These are phyloP conservation scores for Platyrinchus mystaceus DNA, from an alignment of 2,797 vertebrate species.

Conservation along the genomic window DNA sequence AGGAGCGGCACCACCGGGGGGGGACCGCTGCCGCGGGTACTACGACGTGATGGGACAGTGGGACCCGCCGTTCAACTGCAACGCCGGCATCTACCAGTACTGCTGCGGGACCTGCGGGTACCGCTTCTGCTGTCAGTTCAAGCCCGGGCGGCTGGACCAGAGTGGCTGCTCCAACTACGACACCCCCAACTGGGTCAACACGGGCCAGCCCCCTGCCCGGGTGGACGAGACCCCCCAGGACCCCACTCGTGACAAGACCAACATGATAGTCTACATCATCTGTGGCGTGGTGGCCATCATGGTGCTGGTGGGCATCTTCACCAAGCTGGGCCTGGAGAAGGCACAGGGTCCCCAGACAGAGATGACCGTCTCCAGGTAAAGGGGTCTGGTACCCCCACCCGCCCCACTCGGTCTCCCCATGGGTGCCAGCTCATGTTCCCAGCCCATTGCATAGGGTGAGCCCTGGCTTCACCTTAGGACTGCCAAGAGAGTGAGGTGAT, in stretches of 20 bases:
- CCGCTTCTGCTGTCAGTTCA: constrained; percentile 97
- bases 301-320: constrained; percentile 93
- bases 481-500: neutral
- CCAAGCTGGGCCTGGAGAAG: constrained; percentile 92
- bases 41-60: constrained; percentile 99
- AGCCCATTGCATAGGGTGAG: neutral
- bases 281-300: constrained; percentile 96
- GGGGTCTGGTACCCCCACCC: neutral
- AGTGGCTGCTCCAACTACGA: constrained; percentile 96
- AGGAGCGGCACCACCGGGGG: neutral
- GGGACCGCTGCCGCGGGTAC: constrained; percentile 91
- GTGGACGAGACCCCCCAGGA: constrained; percentile 86
- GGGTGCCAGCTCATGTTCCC: neutral
- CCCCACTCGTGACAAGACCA: constrained; percentile 89
- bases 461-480: neutral
- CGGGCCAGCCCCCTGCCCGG: constrained; percentile 81
- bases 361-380: constrained; percentile 94
- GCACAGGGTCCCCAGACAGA: constrained; percentile 87
- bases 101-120: constrained; percentile 98
- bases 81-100: constrained; percentile 90
- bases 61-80: constrained; percentile 97
- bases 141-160: constrained; percentile 90
- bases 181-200: constrained; percentile 96
- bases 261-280: constrained; percentile 97
- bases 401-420: accelerated